Evolutionary conservation across 2,888 invertebrate species (phyloP), one percentile per base, ranked within the genome.

Genomic region (Amphipoea oculea): DNA sequence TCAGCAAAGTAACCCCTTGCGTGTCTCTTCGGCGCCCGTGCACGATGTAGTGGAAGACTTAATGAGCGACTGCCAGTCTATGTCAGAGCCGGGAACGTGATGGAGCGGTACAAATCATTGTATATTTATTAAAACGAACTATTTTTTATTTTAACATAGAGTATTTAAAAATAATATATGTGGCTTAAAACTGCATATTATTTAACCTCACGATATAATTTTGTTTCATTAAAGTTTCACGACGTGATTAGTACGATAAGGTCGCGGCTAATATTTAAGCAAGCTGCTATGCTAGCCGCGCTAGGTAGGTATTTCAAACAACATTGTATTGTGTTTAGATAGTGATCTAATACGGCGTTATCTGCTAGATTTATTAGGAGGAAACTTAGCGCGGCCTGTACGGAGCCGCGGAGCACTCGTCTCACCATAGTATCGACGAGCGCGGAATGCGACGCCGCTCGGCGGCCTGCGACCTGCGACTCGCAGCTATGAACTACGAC

Each of bases 391-490:
- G 14, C 57, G 40, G 17, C 23, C 17, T 67, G 54, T n/a, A 20
- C 42, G 51, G 45, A 3, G 4, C 51, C 42, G 62, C 17, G 40
- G 17, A n/a, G 6, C 62, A 12, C 76, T 36, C 40, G 23, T 6
- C 3, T n/a, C 29, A 23, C 57, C 54, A 48, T 42, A 82, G 54
- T 23, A 40, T 6, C n/a, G 45, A 74, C n/a, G 62, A 20, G 40
- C 75, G 75, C 17, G 82, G 79, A 65, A 82, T 74, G 82, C 76
- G 65, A 79, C 65, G 82, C 29, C 82, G n/a, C 81, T n/a, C 17
- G 29, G 40, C 60, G 42, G 42, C 17, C 17, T n/a, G 42, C 23
- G 11, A 17, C n/a, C 79, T 36, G 3, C 29, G 12, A 20, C 48
- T 54, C 20, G 36, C 12, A 40, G 29, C 75, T 20, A 4, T 48